Conservation (phyloP, 2,797 vertebrate genomes). For the Lacerta viridis region DNA sequence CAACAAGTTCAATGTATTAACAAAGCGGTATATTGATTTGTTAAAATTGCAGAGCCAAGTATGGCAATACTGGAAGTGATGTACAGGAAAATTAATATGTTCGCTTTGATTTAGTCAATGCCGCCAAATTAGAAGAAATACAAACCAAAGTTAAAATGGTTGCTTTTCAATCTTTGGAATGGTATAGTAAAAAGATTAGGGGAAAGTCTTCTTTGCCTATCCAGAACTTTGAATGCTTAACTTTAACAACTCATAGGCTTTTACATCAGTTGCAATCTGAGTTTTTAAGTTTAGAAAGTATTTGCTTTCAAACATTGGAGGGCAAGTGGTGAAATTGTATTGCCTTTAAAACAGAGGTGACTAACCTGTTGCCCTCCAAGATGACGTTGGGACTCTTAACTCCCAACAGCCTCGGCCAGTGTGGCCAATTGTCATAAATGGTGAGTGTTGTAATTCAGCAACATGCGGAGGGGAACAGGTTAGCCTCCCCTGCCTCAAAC, state of each 20-base stretch:
- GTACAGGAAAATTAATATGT: not conserved
- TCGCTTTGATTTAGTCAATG: conserved; percentile 35
- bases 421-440: no score
- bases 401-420: no score
- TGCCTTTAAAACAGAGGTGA: no score
- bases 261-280: not conserved
- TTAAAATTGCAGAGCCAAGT: conserved; percentile 31
- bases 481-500: conserved; percentile 2
- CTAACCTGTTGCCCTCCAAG: no score
- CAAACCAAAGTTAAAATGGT: conserved; percentile 19
- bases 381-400: no score
- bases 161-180: conserved; percentile 34
- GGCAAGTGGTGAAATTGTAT: conserved; percentile 27
- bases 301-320: not conserved
- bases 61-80: conserved; percentile 47
- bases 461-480: no score
- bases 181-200: not conserved
- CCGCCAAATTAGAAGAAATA: conserved; percentile 45
- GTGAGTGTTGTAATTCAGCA: no score
- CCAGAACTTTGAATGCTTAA: conserved; percentile 1
- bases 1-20: not conserved
- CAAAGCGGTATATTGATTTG: conserved; percentile 22
- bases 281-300: rapidly evolving
- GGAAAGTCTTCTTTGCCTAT: conserved; percentile 9
- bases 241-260: not conserved